Conservation (phyloP, 2,888 invertebrate genomes). For the Cryptus viduatorius region DNA sequence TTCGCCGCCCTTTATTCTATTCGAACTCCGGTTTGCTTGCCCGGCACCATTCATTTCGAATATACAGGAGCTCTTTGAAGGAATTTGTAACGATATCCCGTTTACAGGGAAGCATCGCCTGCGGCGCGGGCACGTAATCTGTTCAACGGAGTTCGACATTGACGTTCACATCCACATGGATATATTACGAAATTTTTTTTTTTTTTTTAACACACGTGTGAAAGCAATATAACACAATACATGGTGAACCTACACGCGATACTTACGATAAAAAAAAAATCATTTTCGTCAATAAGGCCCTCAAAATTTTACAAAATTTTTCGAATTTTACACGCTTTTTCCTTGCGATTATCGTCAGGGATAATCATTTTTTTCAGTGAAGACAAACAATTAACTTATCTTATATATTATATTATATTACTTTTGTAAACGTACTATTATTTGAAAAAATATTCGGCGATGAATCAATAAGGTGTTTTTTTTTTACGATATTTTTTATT, state of each 20-base stretch:
- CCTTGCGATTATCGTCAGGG: constrained; percentile 23
- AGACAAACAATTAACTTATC: too few species aligned
- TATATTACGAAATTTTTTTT: constrained; percentile 18
- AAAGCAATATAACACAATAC: background rate
- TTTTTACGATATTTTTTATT: too few species aligned
- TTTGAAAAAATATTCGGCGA: too few species aligned
- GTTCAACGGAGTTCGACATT: background rate
- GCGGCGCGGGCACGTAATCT: constrained; percentile 31
- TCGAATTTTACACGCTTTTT: background rate
- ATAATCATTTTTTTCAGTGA: background rate
- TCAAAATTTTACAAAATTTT: too few species aligned
- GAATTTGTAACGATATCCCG: constrained; percentile 83
- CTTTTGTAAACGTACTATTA: too few species aligned
- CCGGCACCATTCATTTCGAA: constrained; percentile 76
- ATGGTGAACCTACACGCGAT: constrained; percentile 2
- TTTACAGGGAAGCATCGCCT: constrained; percentile 74
- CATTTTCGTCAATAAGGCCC: background rate
- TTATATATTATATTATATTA: too few species aligned
- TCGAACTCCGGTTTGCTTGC: constrained; percentile 66
- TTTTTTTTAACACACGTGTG: background rate
- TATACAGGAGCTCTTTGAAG: constrained; percentile 73
- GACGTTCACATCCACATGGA: constrained; percentile 5
- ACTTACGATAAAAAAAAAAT: constrained; percentile 10
- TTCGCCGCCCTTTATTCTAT: constrained; percentile 74
- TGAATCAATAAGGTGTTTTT: too few species aligned